phyloP scores from a whole-genome alignment of 2,888 invertebrate genomes.

The Venustoraphidia nigricollis region DNA sequence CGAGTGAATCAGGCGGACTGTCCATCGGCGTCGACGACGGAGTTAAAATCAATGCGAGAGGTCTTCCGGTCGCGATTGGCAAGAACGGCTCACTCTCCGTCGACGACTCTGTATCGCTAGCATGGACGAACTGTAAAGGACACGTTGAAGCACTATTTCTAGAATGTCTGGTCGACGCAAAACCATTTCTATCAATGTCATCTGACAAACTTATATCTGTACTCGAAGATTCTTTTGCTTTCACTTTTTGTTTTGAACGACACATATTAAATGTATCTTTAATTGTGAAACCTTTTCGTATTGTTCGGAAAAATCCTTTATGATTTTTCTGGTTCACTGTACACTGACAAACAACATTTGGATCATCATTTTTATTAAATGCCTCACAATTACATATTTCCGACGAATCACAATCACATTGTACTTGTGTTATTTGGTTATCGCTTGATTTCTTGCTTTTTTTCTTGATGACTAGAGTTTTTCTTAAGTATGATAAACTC shows the following conservation, averaged over 20 bases:
- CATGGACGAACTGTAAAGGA: background rate
- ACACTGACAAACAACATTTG: background rate
- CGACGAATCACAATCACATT: background rate
- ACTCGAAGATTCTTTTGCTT: background rate
- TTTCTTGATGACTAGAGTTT: conserved; percentile 2
- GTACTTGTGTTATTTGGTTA: background rate
- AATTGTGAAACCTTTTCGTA: background rate
- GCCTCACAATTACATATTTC: background rate
- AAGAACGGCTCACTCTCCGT: background rate
- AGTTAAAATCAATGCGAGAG: background rate
- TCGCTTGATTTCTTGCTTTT: conserved; percentile 2
- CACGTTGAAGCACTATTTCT: background rate
- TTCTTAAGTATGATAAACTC: conserved; percentile 2
- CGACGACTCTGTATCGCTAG: background rate
- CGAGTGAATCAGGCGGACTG: background rate
- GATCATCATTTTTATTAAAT: background rate
- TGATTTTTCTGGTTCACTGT: background rate
- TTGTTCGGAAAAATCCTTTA: background rate
- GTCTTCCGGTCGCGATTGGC: background rate
- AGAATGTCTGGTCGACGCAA: background rate
- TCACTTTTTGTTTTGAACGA: conserved; percentile 1
- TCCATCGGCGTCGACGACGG: background rate
- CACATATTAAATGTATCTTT: conserved; percentile 1
- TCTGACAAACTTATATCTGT: too few species aligned
- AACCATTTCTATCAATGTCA: background rate